phyloP scores from a whole-genome alignment of 1,140 invertebrate species.

The Laupala kohalensis region DNA sequence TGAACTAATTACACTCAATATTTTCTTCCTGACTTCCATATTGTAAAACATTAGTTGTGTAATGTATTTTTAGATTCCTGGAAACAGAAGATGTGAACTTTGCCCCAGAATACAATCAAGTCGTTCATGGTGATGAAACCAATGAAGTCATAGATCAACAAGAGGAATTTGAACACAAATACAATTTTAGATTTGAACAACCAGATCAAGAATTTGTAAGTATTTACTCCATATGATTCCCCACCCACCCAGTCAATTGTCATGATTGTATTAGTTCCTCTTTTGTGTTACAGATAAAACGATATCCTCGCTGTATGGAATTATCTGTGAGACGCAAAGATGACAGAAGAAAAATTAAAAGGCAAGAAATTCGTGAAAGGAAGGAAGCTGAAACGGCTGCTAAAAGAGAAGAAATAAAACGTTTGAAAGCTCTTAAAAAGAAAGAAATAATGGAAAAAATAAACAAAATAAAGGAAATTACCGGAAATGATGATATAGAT shows the following conservation, averaged over 20 bases:
- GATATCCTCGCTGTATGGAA: conserved; percentile 79
- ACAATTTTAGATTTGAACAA: conserved; percentile 93
- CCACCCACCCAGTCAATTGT: neutral
- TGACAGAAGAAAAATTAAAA: conserved; percentile 60
- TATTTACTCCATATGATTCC: conserved; percentile 14
- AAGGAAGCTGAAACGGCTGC: conserved; percentile 71
- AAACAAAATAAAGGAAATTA: conserved; percentile 74
- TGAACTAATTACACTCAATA: no score
- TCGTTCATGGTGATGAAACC: conserved; percentile 48
- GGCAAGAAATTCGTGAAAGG: conserved; percentile 57
- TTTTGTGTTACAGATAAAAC: conserved; percentile 49
- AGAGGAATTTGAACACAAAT: conserved; percentile 90
- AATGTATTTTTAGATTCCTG: no score
- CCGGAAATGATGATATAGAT: conserved; percentile 50
- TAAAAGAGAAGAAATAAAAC: conserved; percentile 74
- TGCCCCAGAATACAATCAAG: conserved; percentile 54
- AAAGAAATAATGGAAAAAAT: conserved; percentile 87
- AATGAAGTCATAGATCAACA: no score
- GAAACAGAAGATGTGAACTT: conserved; percentile 39
- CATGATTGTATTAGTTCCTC: neutral
- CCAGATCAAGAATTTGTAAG: conserved; percentile 85
- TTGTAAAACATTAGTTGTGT: no score
- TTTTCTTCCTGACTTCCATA: no score
- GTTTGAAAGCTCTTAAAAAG: conserved; percentile 72
- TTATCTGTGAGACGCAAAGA: conserved; percentile 70